Evolutionary conservation across 2,113 vertebrate genomes (phyloP).

Genomic region (Stegostoma tigrinum): DNA sequence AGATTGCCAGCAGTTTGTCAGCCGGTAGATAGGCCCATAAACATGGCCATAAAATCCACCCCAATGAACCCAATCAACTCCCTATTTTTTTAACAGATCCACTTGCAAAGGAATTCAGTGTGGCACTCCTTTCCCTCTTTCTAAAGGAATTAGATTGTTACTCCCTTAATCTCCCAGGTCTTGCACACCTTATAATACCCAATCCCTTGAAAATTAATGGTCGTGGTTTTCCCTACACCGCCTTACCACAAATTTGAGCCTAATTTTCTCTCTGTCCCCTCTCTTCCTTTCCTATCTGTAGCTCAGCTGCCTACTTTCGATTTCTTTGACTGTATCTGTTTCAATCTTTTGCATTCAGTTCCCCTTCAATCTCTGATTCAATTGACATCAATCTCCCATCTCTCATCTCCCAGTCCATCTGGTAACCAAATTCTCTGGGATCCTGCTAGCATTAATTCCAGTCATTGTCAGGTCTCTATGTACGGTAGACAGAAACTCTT

Average conservation of each 20-base stretch:
- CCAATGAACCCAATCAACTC: neutral
- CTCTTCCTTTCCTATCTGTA: neutral
- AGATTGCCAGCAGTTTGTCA: no score
- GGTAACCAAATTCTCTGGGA: neutral
- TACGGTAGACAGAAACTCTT: neutral
- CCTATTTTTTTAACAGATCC: neutral
- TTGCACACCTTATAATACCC: neutral
- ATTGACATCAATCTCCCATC: neutral
- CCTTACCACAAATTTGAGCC: neutral
- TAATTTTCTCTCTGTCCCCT: neutral
- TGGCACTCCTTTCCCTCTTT: neutral
- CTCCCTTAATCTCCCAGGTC: neutral
- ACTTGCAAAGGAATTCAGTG: neutral
- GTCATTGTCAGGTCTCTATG: neutral
- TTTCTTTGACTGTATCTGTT: neutral
- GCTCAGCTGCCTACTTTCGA: neutral
- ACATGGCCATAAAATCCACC: neutral
- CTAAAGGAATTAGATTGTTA: neutral
- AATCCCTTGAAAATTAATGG: neutral
- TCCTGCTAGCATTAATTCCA: neutral
- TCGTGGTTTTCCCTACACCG: no score
- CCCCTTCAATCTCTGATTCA: neutral
- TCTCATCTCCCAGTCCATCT: neutral
- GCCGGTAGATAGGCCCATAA: neutral
- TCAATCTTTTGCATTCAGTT: neutral